Evolutionary conservation across 2,888 invertebrate species (phyloP).

Genomic region (Polia nebulosa): DNA sequence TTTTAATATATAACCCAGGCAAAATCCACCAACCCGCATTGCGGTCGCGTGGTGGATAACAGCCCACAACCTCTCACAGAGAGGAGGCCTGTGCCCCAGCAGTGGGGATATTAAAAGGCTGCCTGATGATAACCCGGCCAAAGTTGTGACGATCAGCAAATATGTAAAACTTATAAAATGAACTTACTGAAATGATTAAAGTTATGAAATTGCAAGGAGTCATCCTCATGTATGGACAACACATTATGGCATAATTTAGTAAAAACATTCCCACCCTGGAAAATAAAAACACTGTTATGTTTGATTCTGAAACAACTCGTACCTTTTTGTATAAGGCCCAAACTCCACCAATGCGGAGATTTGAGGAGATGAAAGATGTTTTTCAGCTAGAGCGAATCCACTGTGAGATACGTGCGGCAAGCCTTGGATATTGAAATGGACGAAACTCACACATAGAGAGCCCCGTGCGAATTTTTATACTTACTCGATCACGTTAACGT

Average conservation of each 20-base stretch:
- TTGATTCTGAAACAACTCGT: neutral
- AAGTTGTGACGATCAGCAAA: neutral
- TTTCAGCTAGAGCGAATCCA: no score
- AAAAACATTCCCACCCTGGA: slow-evolving; percentile 39
- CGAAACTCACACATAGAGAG: no score
- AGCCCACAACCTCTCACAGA: no score
- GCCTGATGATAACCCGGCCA: no score
- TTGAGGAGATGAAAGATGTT: no score
- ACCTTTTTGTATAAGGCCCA: neutral
- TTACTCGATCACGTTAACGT: neutral
- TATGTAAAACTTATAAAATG: neutral
- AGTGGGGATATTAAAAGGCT: no score
- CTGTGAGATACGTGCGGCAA: no score
- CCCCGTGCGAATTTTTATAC: neutral
- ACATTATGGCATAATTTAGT: slow-evolving; percentile 54
- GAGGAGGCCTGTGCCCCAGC: no score
- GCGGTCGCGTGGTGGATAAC: no score
- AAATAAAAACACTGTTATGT: neutral
- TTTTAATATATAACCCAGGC: no score
- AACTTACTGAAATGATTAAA: slow-evolving; percentile 59
- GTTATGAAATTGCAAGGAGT: slow-evolving; percentile 58
- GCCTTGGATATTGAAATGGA: no score
- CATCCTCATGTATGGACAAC: slow-evolving; percentile 49
- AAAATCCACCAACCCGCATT: no score
- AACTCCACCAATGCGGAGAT: neutral